Evolutionary conservation across 2,888 invertebrate genomes (phyloP).

Genomic region (Nemapogon koenigi): DNA sequence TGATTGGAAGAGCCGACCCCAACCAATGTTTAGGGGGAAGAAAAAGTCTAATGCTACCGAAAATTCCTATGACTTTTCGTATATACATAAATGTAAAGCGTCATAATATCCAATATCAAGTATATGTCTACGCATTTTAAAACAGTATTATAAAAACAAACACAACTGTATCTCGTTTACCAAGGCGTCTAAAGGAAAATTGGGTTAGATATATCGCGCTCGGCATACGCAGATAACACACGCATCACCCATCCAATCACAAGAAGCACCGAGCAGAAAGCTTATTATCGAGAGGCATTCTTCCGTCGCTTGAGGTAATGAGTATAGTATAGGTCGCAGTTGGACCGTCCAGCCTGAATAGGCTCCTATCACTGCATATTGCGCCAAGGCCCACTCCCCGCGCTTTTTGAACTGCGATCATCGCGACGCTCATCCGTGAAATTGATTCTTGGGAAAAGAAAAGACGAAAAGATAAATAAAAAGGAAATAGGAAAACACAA

Average conservation of each 20-base stretch:
- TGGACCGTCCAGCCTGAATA: slow-evolving; percentile 13
- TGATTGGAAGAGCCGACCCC: too few species aligned
- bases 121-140: too few species aligned
- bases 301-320: slow-evolving; percentile 42
- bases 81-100: too few species aligned
- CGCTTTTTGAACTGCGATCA: slow-evolving; percentile 60
- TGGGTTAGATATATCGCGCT: slow-evolving; percentile 45
- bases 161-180: slow-evolving; percentile 23
- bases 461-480: slow-evolving; percentile 65
- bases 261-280: slow-evolving; percentile 51
- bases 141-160: too few species aligned
- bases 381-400: slow-evolving; percentile 21
- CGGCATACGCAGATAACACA: slow-evolving; percentile 51
- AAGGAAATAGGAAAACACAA: slow-evolving; percentile 66
- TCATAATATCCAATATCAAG: too few species aligned
- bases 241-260: slow-evolving; percentile 58
- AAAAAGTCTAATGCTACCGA: too few species aligned
- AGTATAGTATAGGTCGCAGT: slow-evolving; percentile 23
- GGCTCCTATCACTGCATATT: slow-evolving; percentile 16
- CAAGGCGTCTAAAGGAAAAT: slow-evolving; percentile 44
- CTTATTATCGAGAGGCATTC: slow-evolving; percentile 51
- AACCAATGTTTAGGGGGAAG: too few species aligned
- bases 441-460: slow-evolving; percentile 63
- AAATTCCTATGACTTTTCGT: too few species aligned
- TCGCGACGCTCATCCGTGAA: slow-evolving; percentile 64